Evolutionary conservation across 2,113 vertebrate species (phyloP).

Genomic region (Excalfactoria chinensis): DNA sequence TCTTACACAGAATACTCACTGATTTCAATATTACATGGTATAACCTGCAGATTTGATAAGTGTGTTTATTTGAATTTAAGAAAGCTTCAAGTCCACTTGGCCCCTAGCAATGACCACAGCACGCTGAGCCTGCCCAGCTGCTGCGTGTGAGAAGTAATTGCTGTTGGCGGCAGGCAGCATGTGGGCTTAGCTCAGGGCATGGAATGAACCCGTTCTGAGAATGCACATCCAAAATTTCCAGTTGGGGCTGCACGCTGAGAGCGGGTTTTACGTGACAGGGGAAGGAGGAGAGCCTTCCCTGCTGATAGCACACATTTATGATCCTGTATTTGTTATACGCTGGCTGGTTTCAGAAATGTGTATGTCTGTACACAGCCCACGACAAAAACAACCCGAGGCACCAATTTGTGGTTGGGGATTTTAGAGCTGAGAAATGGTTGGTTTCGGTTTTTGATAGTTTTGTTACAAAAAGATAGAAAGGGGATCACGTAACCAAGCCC

Average conservation of each 20-base stretch:
- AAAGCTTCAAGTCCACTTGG: background rate
- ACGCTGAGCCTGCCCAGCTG: background rate
- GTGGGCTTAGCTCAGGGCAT: background rate
- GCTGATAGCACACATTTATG: rapidly evolving
- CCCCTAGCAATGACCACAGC: too few species aligned
- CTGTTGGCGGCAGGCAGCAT: rapidly evolving
- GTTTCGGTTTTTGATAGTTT: background rate
- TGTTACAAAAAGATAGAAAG: background rate
- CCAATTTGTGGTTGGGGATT: background rate
- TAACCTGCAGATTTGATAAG: background rate
- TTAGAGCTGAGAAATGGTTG: background rate
- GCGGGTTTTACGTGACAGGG: rapidly evolving
- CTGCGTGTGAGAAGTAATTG: background rate
- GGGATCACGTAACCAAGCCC: background rate
- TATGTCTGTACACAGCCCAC: background rate
- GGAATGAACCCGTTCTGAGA: background rate
- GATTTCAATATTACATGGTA: background rate
- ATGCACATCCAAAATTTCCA: background rate
- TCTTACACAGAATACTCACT: background rate
- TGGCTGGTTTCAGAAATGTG: background rate
- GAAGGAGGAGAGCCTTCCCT: background rate
- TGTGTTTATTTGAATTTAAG: background rate
- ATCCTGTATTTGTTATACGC: background rate
- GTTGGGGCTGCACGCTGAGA: rapidly evolving
- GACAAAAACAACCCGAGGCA: background rate